phyloP scores from a whole-genome alignment of 2,113 vertebrate species.

The Tupaia chinensis region DNA sequence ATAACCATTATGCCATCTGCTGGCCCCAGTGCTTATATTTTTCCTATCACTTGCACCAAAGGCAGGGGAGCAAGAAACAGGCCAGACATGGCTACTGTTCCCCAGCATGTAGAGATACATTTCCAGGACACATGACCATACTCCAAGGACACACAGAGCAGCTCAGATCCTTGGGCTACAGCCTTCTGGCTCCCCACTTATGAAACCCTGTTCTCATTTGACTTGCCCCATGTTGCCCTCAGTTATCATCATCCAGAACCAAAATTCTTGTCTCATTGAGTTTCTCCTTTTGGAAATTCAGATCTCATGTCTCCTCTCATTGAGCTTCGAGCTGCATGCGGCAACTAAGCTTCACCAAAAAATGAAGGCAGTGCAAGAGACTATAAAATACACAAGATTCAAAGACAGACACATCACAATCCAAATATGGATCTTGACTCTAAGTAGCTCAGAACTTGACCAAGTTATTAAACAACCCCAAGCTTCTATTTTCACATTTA shows the following conservation, averaged over 20 bases:
- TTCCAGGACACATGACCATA: neutral
- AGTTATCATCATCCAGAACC: neutral
- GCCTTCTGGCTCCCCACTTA: neutral
- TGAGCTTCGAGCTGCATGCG: neutral
- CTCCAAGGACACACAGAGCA: neutral
- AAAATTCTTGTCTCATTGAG: neutral
- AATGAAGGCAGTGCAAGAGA: neutral
- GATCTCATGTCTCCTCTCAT: neutral
- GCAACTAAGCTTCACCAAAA: neutral
- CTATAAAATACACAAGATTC: neutral
- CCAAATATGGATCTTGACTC: neutral
- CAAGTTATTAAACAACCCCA: neutral
- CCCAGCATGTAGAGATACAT: accelerated
- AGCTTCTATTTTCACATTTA: neutral
- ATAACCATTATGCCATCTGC: too few relatives aligned
- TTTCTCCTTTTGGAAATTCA: neutral
- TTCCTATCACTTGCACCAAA: neutral
- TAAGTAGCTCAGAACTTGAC: neutral
- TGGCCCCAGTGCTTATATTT: too few relatives aligned
- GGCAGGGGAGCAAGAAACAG: neutral
- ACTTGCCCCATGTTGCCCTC: neutral
- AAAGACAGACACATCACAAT: neutral
- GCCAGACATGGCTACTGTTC: neutral
- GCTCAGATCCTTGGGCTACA: neutral
- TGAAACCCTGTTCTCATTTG: neutral